Evolutionary conservation across 1,140 invertebrate species (phyloP), one percentile per base, ranked within the genome.

Genomic region (Alviniconcha marisindica): DNA sequence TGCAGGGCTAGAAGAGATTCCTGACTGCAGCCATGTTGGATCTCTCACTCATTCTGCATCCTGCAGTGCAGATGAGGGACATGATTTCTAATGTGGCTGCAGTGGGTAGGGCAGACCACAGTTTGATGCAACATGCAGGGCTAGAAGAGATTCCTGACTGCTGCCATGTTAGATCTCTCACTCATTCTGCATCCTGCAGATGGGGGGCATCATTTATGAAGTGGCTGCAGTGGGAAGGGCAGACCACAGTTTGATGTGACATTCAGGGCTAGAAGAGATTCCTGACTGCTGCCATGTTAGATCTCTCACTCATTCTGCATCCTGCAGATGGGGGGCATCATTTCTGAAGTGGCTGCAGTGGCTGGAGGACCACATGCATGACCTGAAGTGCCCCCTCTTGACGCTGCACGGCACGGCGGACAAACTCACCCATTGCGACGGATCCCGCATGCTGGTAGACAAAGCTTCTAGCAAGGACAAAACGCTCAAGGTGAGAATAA

Each of bases 381-480:
- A n/a, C 0, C 66, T 92, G 0, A 77, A 82, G 18, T 90, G 83
- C 77, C 90, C 91, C 14, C 88, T 91, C 48, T 42, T 92, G 2
- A 82, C 87, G 7, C 82, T 88, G 31, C 91, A 92, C 83, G 91
- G 91, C 21, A 88, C 88, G 69, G 77, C 78, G 10, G 91, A 92
- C 83, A 84, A 85, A 51, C 4, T 91, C 0, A 85, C 83, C 74
- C 80, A 82, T 51, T 73, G 84, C 21, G 69, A 82, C 48, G 91
- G 91, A 1, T 89, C 91, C 40, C 40, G 82, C 66, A 33, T 83
- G 15, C 73, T 92, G 69, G 81, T 86, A 63, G 88, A 91, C 15
- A 81, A 86, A 33, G 87, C 90, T 18, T 51, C 73, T 31, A 91
- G 90, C 33, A 85, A 73, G 44, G 91, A 92, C 56, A 92, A 92